Evolutionary conservation across 2,113 vertebrate species (phyloP), one percentile per base, ranked within the genome.

Genomic region (Emydura subglobosa): DNA sequence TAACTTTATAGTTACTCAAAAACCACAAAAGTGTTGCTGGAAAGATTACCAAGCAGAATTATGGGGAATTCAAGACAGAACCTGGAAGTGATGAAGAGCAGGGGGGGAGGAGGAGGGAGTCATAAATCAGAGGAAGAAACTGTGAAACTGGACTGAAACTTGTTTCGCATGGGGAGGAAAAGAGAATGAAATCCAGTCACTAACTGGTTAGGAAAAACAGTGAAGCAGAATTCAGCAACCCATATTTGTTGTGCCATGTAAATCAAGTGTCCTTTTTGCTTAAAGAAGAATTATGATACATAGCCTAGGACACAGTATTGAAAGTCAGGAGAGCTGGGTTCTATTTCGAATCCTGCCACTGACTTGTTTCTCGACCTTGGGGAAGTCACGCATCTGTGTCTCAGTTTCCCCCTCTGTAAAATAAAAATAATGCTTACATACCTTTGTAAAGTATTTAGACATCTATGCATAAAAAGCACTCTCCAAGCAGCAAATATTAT

Each of bases 321-420:
- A 21, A 68, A n/a, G 34, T 72, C 65, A 68, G 65, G 19, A 68
- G 57, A 4, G 21, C 17, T n/a, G 7, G 61, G 8, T 72, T 72
- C 31, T 4, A 34, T n/a, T n/a, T 68, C 65, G 5, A 72, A n/a
- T 72, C 39, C 65, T 72, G 74, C 50, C 10, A 72, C n/a, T 2
- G 65, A 49, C 54, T 88, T 87, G 39, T 39, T 92, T 39, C 78
- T 34, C 86, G 87, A 94, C 87, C 87, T 95, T 93, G 55, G 27
- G 94, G 49, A 93, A 84, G 44, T 3, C 2, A 7, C 2, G 85
- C 1, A 19, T 53, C 10, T 82, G 2, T 39, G n/a, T 16, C 53
- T 24, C 39, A 39, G 84, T 42, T 88, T 80, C 55, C 31, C 80
- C 44, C 44, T 53, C 11, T 29, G 17, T 80, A 89, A 89, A 72